Conservation (phyloP, 2,797 vertebrate species). For the Meda fulgida region DNA sequence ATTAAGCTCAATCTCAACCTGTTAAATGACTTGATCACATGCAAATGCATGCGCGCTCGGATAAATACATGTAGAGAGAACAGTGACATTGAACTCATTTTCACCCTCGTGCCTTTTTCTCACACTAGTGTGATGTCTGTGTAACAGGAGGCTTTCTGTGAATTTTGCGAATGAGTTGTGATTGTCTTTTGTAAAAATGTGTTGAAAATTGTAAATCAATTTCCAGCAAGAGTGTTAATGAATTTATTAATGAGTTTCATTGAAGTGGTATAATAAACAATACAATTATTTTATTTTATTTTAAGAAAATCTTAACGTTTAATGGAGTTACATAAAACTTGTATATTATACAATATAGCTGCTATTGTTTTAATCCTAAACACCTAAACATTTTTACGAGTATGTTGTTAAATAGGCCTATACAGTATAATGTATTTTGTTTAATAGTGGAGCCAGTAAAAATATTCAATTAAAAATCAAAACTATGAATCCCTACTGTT, state of each 20-base stretch:
- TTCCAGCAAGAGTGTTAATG: neutral
- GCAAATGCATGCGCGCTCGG: constrained; percentile 30
- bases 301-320: neutral
- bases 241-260: neutral
- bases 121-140: constrained; percentile 51
- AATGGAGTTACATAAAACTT: neutral
- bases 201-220: neutral
- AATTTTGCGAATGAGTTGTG: neutral
- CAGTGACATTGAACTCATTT: constrained; percentile 57
- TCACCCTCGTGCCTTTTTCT: constrained; percentile 48
- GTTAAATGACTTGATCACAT: constrained; percentile 58
- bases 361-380: too few relatives aligned
- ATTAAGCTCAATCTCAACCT: constrained; percentile 61
- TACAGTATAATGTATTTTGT: too few relatives aligned
- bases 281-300: neutral
- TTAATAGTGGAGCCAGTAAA: too few relatives aligned
- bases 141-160: constrained; percentile 11
- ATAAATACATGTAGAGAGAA: constrained; percentile 43
- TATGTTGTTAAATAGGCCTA: too few relatives aligned
- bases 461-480: too few relatives aligned
- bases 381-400: too few relatives aligned
- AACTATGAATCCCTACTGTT: too few relatives aligned
- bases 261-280: neutral
- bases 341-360: too few relatives aligned
- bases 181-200: neutral